Base-by-base conservation (phyloP, 2,797 vertebrate species). In the Eurystomus glaucurus region DNA sequence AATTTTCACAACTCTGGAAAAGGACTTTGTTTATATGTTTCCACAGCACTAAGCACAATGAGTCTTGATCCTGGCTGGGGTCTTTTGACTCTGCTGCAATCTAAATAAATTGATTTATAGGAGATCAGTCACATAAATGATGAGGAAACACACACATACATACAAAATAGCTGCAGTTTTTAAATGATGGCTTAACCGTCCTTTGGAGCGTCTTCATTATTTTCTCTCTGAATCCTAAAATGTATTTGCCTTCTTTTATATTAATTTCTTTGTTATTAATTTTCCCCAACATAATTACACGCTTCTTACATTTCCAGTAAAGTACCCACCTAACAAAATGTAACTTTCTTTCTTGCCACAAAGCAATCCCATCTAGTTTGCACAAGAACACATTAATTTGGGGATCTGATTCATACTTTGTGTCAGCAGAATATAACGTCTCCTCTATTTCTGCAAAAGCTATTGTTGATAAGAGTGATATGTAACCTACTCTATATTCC, bases 41-140 rank as follows among this genome's bases (percentile, higher is more conserved):
- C 86, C 93, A 89, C 54, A 55, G 81, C 60, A 85, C 68, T 93
- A 92, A 90, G 88, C 45, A 93, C 84, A 91, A 78, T 85, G 62
- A 92, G 61, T 81, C 93, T 85, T 95, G 81, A 95, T 96, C 84
- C 75, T 91, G 75, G 37, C 75, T 93, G 69, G 37, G 68, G 65
- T 64, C 94, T 93, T 80, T 95, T 92, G 84, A 85, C 94, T 96
- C 81, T 72, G 37, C 35, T 85, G 68, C 88, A 95, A 97, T 90
- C 89, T 91, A 84, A 95, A 94, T 93, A 85, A 74, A 93, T 91
- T 95, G 92, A 97, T 96, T 96, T 94, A 96, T 85, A 92, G 83
- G 50, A 90, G 52, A 97, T 93, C 91, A 79, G 81, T 83, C 84
- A 90, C 78, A 92, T 54, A 94, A 88, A 90, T 85, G 39, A 93